Percentiles rank a stretch among this genome's conserved stretches.
phyloP scores from a whole-genome alignment of 1,140 invertebrate genomes.

The Drosophila obscura region DNA sequence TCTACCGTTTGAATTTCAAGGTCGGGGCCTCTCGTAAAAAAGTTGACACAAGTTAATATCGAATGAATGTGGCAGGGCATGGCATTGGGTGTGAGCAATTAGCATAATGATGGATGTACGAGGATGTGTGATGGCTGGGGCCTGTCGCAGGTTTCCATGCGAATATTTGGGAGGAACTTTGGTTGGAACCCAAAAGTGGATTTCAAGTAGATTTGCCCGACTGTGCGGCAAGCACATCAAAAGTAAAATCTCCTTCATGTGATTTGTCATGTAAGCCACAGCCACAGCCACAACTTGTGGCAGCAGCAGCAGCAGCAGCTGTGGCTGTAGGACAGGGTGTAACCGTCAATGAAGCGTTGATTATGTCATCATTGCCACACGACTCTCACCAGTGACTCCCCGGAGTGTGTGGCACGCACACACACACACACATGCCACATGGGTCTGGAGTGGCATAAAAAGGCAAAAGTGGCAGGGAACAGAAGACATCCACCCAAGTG shows the following conservation, averaged over 20 bases:
- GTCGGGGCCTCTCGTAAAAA: constrained; percentile 57
- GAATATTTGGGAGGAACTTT: too few species aligned
- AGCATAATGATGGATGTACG: background rate
- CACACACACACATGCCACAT: constrained; percentile 7
- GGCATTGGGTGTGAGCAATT: background rate
- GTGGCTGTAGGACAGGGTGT: background rate
- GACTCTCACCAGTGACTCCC: constrained; percentile 22
- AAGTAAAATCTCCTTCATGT: too few species aligned
- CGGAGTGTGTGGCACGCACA: constrained; percentile 20
- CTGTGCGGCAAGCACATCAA: constrained; percentile 26
- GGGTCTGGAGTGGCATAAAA: constrained; percentile 15
- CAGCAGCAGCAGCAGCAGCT: constrained; percentile 36
- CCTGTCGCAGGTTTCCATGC: too few species aligned
- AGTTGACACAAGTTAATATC: constrained; percentile 48
- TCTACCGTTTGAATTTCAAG: constrained; percentile 55
- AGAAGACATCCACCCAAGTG: constrained; percentile 22
- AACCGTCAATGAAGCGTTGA: constrained; percentile 72
- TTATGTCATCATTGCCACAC: constrained; percentile 66
- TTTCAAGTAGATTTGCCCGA: too few species aligned
- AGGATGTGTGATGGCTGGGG: too few species aligned
- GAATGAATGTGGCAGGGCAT: constrained; percentile 19
- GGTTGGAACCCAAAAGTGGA: too few species aligned
- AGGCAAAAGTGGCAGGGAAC: background rate
- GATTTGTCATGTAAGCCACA: background rate
- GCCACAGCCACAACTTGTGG: constrained; percentile 20